Evolutionary conservation across 2,797 vertebrate species (phyloP).

Genomic region (Sciaenops ocellatus): DNA sequence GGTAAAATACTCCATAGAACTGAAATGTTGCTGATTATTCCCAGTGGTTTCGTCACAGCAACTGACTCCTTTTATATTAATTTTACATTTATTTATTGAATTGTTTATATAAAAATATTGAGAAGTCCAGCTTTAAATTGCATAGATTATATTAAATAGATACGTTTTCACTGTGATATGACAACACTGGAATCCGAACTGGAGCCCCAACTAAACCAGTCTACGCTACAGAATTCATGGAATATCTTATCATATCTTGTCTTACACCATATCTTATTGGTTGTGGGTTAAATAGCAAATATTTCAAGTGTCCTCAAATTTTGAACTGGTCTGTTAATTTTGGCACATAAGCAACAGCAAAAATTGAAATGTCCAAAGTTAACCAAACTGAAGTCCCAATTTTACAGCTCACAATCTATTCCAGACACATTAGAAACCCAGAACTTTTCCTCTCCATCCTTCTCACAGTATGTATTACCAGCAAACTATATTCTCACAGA

Average conservation of each 20-base stretch:
- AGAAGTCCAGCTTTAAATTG: too few species aligned
- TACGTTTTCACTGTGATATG: too few species aligned
- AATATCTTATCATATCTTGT: not conserved
- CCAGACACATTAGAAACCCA: constrained; percentile 25
- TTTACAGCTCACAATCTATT: constrained; percentile 26
- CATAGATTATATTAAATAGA: too few species aligned
- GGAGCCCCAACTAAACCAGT: not conserved
- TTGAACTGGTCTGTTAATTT: not conserved
- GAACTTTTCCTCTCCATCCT: constrained; percentile 26
- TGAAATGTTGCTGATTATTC: too few species aligned
- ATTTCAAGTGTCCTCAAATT: not conserved
- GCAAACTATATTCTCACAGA: constrained; percentile 52
- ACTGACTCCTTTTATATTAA: too few species aligned
- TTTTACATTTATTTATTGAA: too few species aligned
- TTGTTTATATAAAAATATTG: too few species aligned
- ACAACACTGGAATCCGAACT: too few species aligned
- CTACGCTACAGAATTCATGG: not conserved
- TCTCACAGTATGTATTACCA: constrained; percentile 39
- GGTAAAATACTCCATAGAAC: too few species aligned
- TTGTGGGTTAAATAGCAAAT: not conserved
- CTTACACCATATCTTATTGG: too few species aligned
- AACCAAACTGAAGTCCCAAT: not conserved
- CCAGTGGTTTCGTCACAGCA: too few species aligned
- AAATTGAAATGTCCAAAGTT: not conserved
- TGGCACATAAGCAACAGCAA: not conserved